These are phyloP conservation scores for Gymnobelideus leadbeateri DNA, from an alignment of 2,113 vertebrate species.

Conservation along the genomic window DNA sequence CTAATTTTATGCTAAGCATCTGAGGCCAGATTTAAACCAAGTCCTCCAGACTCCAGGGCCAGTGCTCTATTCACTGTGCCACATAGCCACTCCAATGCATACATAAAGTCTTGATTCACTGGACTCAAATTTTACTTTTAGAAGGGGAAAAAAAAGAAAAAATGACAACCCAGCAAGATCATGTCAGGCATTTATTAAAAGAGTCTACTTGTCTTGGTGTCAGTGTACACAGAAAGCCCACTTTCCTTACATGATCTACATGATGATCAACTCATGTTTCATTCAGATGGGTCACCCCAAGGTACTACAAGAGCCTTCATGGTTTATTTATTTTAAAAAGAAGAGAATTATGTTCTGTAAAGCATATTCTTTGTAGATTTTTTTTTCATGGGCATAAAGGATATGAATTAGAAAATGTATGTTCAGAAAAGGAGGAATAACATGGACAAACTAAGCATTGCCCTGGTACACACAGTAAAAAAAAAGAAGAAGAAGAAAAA, in stretches of 20 bases:
- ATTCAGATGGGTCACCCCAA: background rate
- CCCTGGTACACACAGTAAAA: background rate
- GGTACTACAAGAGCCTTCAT: background rate
- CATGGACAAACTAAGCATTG: background rate
- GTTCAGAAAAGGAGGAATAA: background rate
- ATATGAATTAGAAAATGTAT: background rate
- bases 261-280: background rate
- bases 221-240: background rate
- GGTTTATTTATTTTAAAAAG: background rate
- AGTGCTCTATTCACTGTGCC: no score
- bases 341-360: background rate
- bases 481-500: background rate
- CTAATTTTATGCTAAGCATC: no score
- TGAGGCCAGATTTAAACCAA: no score
- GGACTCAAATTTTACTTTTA: constrained; percentile 10
- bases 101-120: constrained; percentile 10
- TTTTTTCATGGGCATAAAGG: background rate
- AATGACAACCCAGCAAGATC: background rate
- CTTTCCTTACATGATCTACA: background rate
- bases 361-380: background rate
- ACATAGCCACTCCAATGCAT: no score
- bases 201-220: background rate
- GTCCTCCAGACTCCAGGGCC: no score
- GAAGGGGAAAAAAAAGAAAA: background rate
- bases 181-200: background rate